Base-by-base conservation (phyloP, 2,113 vertebrate genomes). In the Poeciliopsis turrubarensis region DNA sequence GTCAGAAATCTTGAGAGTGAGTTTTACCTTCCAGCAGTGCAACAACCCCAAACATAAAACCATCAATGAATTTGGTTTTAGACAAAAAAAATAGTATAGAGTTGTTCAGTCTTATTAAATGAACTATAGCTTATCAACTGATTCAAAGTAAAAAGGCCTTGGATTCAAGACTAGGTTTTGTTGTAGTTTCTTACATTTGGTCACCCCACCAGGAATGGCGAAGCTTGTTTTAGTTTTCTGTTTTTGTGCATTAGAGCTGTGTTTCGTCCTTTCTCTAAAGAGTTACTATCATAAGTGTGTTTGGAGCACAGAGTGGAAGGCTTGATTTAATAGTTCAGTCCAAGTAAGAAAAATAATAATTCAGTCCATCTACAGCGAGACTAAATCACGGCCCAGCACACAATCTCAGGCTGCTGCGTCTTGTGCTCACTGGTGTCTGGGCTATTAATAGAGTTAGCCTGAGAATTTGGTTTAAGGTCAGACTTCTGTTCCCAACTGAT, bases 391-490 rank as follows among this genome's bases (percentile, higher is more conserved):
- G 75, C 34, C 57, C 68, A 79, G 47, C n/a, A 60, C 74, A 62
- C 66, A 17, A 65, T 74, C 51, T 73, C 70, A 63, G 78, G 70
- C 85, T 90, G 82, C 88, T 89, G 86, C 91, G 86, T 81, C 85
- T 89, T 91, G 73, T 78, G 63, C 80, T 83, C 31, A n/a, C 86
- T 88, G 60, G 87, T 82, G 87, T 91, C 85, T 91, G 83, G 51
- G 68, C 88, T 95, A 94, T 94, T 93, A 89, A 92, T 94, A 95
- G 91, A 87, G 84, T 71, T 85, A 77, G 93, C 92, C 91, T 94
- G 93, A 94, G 94, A 94, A 95, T 92, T 83, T 78, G 90, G 89
- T 87, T 91, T 80, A 89, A 91, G 92, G 93, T 94, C 93, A 90
- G 89, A 92, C 87, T 92, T 90, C 87, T 86, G 74, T 86, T 89